Evolutionary conservation across 2,888 invertebrate genomes (phyloP), one percentile per base, ranked within the genome.

Genomic region (Scaptomyza polygonia): DNA sequence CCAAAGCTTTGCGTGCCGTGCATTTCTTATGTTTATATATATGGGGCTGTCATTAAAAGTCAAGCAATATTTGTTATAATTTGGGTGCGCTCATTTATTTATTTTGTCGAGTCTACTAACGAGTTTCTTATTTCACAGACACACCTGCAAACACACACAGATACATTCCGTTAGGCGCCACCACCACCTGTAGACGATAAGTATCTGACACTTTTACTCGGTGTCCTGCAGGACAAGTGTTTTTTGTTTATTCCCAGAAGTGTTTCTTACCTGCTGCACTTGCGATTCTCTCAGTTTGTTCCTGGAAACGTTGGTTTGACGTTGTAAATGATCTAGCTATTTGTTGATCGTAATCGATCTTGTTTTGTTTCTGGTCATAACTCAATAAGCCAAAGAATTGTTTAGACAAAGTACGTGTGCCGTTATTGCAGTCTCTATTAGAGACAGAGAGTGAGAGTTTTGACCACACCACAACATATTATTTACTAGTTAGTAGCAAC

Each of bases 311-410:
- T 57, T 39, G 49, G 61, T 39, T 52, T 14, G 54, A 61, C 42
- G 48, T 47, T 65, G 81, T 79, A 76, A 79, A 77, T 67, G 68
- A 79, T 73, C 67, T 63, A 55, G 70, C 39, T 66, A 47, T 54
- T 64, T 30, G 7, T 44, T 52, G 86, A 80, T 80, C 65, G 72
- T 86, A 79, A 80, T 81, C 80, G 86, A 86, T 86, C 86, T 86
- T 68, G 52, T 54, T 52, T 34, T 49, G 34, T 21, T 48, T 86
- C 14, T 58, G 86, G 75, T 72, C 81, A 81, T 84, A 86, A 81
- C 87, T 86, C 87, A 84, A 86, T 78, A 86, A 86, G 52, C 59
- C 53, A 47, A 69, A 77, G 66, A 67, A 66, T 39, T 56, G 64
- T 68, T 49, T 51, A 27, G 48, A 49, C 57, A 34, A 61, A 55